These are phyloP conservation scores for Rostratula benghalensis DNA, from an alignment of 2,113 vertebrate genomes.

Conservation along the genomic window DNA sequence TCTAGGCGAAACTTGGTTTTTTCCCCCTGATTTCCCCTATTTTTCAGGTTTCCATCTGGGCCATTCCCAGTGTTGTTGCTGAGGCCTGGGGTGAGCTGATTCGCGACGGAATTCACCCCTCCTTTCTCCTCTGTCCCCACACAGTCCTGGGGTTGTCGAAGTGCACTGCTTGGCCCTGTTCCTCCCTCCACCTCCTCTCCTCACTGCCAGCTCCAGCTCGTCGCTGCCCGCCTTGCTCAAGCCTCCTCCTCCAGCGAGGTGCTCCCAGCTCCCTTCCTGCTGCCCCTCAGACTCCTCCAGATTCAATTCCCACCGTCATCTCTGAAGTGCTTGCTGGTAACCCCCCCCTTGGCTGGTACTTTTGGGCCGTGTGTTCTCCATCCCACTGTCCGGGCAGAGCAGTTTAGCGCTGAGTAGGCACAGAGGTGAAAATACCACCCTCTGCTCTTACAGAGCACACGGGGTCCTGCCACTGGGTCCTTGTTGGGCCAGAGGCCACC, in stretches of 20 bases:
- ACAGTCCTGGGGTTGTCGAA: not conserved
- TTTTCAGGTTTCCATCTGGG: not conserved
- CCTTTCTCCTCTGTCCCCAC: accelerated
- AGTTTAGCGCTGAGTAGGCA: not conserved
- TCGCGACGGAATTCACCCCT: not conserved
- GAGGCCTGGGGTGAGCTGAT: not conserved
- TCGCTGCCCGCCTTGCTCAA: not conserved
- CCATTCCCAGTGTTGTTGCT: not conserved
- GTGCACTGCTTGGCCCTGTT: not conserved
- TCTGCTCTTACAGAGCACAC: not conserved
- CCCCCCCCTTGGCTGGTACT: not conserved
- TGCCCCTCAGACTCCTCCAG: not conserved
- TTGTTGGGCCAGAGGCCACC: not conserved
- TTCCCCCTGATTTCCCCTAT: not conserved
- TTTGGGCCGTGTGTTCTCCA: accelerated
- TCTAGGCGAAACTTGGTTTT: not conserved
- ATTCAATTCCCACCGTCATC: not conserved
- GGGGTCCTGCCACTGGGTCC: not conserved
- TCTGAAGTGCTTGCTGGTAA: not conserved
- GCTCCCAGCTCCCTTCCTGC: not conserved
- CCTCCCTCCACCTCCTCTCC: not conserved
- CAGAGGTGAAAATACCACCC: not conserved
- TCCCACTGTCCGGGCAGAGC: not conserved
- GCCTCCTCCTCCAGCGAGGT: not conserved
- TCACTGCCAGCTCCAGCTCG: not conserved